These are phyloP conservation scores for Protonibea diacanthus DNA, from an alignment of 2,797 vertebrate genomes.

Conservation along the genomic window DNA sequence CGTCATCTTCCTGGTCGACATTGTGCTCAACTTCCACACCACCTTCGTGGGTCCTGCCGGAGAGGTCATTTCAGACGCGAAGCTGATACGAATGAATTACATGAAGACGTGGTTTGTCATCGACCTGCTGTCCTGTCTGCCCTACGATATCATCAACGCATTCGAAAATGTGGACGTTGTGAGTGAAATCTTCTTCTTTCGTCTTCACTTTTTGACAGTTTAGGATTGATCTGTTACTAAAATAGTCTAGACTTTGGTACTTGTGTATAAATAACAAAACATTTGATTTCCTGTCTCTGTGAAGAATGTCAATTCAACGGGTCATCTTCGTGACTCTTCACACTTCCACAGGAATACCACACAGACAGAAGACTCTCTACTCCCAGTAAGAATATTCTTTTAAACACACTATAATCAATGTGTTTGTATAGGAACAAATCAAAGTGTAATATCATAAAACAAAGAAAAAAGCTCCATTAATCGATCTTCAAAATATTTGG, in stretches of 20 bases:
- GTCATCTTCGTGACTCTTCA: constrained; percentile 67
- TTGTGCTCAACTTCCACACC: constrained; percentile 98
- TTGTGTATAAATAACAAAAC: background rate
- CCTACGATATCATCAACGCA: constrained; percentile 99
- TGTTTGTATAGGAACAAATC: too few relatives aligned
- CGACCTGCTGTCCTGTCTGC: constrained; percentile 97
- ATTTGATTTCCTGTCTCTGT: constrained; percentile 15
- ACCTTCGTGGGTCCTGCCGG: constrained; percentile 97
- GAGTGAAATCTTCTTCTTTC: constrained; percentile 16
- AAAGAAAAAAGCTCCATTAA: background rate
- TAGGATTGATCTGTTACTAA: background rate
- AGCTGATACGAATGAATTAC: constrained; percentile 98
- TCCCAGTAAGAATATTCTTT: constrained; percentile 75
- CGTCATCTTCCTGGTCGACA: constrained; percentile 96
- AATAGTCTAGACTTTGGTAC: background rate
- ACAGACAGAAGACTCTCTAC: constrained; percentile 81
- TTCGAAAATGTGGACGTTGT: constrained; percentile 98
- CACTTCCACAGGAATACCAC: constrained; percentile 80
- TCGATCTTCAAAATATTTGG: background rate
- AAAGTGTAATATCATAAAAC: background rate
- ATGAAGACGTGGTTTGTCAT: constrained; percentile 99
- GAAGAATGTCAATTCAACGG: constrained; percentile 61
- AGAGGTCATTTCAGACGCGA: constrained; percentile 97
- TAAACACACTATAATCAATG: too few relatives aligned
- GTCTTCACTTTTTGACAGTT: background rate